Evolutionary conservation across 2,113 vertebrate genomes (phyloP), one percentile per base, ranked within the genome.

Genomic region (Chaenocephalus aceratus): DNA sequence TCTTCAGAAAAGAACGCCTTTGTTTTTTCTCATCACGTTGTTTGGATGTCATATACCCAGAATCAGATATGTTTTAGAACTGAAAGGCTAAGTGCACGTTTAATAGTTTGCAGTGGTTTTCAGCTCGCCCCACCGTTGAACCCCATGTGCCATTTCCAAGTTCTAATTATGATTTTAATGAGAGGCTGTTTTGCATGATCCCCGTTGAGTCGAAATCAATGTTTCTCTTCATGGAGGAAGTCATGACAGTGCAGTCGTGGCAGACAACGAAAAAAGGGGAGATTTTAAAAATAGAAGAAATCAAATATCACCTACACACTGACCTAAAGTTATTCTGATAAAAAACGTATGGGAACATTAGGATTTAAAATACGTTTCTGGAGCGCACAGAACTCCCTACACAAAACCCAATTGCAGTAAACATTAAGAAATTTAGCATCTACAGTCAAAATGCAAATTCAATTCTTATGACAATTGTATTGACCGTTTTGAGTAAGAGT

Each of bases 161-260:
- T 74, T 68, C 34, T 84, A 87, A 88, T 89, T 86, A 75, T 66
- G 83, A 85, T 81, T 86, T 82, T 83, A 84, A 89, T 72, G 68
- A 89, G 56, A 86, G 80, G 84, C 41, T 85, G 56, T 80, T 86
- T 85, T 84, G 70, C 82, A 84, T 80, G 68, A 91, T 81, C 80
- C 81, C 83, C 6, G 21, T 77, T 81, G 82, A 81, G 72, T 59
- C 23, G 14, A 88, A 87, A 88, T 84, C 79, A 86, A 78, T 77
- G 79, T 77, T 75, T 70, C 64, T 79, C 83, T 68, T 57, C 59
- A 68, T 58, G 76, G 44, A 56, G 71, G 72, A 85, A 79, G 72
- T 74, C 69, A 77, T 77, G 82, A 75, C 36, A 1, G 78, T 77
- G 69, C 57, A 3, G 53, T 58, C 71, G 61, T 16, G 23, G 48